phyloP scores from a whole-genome alignment of 2,113 vertebrate genomes.

The Columba livia region DNA sequence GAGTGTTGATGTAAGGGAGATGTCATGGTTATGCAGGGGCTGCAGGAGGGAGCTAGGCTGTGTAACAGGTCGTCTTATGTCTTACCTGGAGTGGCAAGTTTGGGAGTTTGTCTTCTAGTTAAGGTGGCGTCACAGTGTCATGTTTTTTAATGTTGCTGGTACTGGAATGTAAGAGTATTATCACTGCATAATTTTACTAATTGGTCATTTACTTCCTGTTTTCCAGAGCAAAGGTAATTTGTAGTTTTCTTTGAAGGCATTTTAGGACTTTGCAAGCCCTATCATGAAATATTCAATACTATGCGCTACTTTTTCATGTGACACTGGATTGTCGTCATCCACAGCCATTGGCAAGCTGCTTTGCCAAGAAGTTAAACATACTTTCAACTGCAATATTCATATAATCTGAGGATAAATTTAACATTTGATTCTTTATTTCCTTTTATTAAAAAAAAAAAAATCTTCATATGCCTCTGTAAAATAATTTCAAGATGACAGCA shows the following conservation, averaged over 20 bases:
- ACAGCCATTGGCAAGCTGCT: not conserved
- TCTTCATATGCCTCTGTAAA: not conserved
- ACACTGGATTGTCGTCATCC: not conserved
- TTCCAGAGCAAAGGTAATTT: not conserved
- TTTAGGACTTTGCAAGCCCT: not conserved
- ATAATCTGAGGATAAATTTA: not conserved
- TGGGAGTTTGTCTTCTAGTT: not conserved
- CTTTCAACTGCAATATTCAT: not conserved
- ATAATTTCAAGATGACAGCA: not conserved
- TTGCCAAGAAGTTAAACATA: not conserved
- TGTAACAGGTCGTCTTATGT: rapidly evolving
- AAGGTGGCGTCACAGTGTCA: not conserved
- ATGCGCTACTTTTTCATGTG: not conserved
- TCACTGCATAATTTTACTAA: not conserved
- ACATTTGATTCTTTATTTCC: not conserved
- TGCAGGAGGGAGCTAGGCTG: not conserved
- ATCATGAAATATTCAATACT: not conserved
- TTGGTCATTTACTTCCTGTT: not conserved
- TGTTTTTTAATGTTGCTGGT: not conserved
- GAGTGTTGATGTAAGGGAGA: not conserved
- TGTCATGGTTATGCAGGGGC: not conserved
- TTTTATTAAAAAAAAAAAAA: not conserved
- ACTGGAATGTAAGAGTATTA: not conserved
- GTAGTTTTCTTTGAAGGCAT: not conserved
- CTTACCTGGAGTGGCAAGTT: not conserved